Percentiles rank a stretch among this genome's conserved stretches.
Evolutionary conservation across 2,888 invertebrate genomes (phyloP).

Genomic region (Pomacea canaliculata): DNA sequence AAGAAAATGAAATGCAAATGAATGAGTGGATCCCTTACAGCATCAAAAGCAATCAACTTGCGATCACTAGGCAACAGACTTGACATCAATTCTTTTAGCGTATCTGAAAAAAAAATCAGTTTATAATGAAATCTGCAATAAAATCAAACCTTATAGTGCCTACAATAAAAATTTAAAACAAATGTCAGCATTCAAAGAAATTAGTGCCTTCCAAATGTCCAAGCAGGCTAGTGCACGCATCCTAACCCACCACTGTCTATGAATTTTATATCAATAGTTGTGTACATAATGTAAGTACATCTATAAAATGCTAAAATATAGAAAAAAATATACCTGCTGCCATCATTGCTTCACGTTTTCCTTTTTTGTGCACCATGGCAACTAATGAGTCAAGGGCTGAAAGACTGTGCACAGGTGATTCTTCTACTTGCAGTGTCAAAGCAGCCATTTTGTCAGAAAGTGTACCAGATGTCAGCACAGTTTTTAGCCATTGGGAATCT

Average conservation of each 20-base stretch:
- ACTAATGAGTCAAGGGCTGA: slow-evolving; percentile 80
- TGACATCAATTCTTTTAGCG: slow-evolving; percentile 82
- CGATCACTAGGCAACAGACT: slow-evolving; percentile 72
- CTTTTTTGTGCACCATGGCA: slow-evolving; percentile 83
- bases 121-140: neutral
- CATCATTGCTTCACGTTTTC: slow-evolving; percentile 74
- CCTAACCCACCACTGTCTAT: no score
- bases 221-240: no score
- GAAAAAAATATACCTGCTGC: slow-evolving; percentile 73
- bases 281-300: no score
- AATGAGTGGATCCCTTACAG: slow-evolving; percentile 54
- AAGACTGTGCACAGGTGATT: slow-evolving; percentile 85
- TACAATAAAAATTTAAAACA: no score
- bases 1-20: no score
- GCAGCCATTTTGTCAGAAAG: slow-evolving; percentile 89
- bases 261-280: no score
- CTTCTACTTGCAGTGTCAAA: slow-evolving; percentile 83
- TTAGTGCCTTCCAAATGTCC: no score
- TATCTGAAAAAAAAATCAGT: slow-evolving; percentile 73
- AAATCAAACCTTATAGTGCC: neutral
- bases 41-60: slow-evolving; percentile 66
- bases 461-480: slow-evolving; percentile 83
- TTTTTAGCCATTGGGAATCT: slow-evolving; percentile 67
- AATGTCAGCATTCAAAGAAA: no score
- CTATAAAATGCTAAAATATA: no score